These are phyloP conservation scores for Drosophila ezoana DNA, from an alignment of 2,888 invertebrate species.

Conservation along the genomic window DNA sequence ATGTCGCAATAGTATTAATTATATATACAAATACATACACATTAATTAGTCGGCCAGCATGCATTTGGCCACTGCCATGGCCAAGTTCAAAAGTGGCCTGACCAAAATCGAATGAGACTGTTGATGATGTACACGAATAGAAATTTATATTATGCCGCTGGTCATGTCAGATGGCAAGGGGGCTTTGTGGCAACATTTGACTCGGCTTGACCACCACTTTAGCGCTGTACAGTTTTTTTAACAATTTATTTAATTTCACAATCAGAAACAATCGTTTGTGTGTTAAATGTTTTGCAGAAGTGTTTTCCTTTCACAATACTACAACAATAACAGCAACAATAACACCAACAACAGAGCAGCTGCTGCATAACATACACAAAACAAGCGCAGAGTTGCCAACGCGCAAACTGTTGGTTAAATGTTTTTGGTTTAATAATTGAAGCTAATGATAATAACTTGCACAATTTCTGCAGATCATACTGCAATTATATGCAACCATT, in stretches of 20 bases:
- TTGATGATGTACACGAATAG: conserved; percentile 31
- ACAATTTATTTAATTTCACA: conserved; percentile 54
- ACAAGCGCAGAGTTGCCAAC: conserved; percentile 56
- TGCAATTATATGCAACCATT: neutral
- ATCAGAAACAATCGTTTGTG: conserved; percentile 51
- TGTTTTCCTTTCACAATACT: conserved; percentile 58
- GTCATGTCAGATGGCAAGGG: conserved; percentile 27
- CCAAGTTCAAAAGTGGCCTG: conserved; percentile 65
- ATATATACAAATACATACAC: conserved; percentile 34
- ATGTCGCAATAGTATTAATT: conserved; percentile 19
- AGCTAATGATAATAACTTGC: neutral
- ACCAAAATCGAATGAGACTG: conserved; percentile 29
- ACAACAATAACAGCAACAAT: conserved; percentile 33
- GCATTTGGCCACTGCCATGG: conserved; percentile 62
- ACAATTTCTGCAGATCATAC: neutral
- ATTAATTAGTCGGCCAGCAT: conserved; percentile 33
- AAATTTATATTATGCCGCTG: conserved; percentile 19
- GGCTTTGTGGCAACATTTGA: conserved; percentile 4
- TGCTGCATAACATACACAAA: conserved; percentile 44
- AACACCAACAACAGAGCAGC: conserved; percentile 47
- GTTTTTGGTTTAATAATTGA: neutral
- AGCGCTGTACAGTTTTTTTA: conserved; percentile 32
- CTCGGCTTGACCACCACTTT: conserved; percentile 29
- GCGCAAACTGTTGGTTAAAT: neutral
- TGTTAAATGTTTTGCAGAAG: conserved; percentile 36